A percentile compares a stretch with the other conserved stretches of the same genome.
phyloP scores from a whole-genome alignment of 2,888 invertebrate species.

The Octonoba sinensis region DNA sequence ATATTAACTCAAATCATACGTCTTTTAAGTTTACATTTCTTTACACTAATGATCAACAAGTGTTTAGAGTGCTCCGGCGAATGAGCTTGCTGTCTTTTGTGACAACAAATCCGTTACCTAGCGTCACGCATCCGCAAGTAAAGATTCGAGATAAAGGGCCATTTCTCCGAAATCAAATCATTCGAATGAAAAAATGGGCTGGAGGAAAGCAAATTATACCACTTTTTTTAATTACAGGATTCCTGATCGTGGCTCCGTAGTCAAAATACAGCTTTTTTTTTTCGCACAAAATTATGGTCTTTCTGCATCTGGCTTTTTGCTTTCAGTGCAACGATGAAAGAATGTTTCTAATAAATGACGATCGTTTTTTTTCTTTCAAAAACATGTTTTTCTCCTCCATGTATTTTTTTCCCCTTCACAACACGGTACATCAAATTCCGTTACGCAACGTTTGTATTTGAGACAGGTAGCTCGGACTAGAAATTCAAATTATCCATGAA shows the following conservation, averaged over 20 bases:
- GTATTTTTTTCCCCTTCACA: slow-evolving; percentile 6
- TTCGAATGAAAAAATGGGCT: neutral
- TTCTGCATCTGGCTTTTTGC: neutral
- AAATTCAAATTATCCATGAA: too few species aligned
- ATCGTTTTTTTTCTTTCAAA: slow-evolving; percentile 1
- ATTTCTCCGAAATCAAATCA: slow-evolving; percentile 6
- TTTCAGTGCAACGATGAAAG: slow-evolving; percentile 11
- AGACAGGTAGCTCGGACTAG: neutral
- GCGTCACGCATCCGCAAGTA: slow-evolving; percentile 1
- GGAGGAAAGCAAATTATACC: neutral
- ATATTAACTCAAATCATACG: too few species aligned
- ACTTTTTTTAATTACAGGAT: slow-evolving; percentile 34
- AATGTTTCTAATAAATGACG: slow-evolving; percentile 11
- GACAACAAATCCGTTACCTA: neutral
- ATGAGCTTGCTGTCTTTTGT: neutral
- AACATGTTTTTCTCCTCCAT: neutral
- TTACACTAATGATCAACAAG: too few species aligned
- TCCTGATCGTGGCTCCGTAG: slow-evolving; percentile 8
- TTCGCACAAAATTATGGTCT: slow-evolving; percentile 16
- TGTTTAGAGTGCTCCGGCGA: too few species aligned
- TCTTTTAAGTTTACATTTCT: too few species aligned
- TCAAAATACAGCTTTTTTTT: neutral
- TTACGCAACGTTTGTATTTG: slow-evolving; percentile 22
- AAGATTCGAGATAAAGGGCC: neutral
- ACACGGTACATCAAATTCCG: slow-evolving; percentile 16